Base-by-base conservation (phyloP, 2,888 invertebrate genomes). In the Agapostemon virescens region DNA sequence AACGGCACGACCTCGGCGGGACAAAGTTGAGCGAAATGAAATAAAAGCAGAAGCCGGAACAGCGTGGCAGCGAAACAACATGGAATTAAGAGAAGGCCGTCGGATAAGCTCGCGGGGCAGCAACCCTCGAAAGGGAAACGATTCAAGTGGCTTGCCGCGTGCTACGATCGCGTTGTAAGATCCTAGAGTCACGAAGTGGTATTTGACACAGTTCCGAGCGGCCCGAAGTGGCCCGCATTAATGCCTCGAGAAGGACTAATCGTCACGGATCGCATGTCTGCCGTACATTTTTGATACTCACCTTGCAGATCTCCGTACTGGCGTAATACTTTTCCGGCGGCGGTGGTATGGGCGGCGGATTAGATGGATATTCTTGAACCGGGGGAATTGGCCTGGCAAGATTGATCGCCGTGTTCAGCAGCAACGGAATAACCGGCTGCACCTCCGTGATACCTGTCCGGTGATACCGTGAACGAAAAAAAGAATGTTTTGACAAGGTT, bases 291-390 rank as follows among this genome's bases (percentile, higher is more conserved):
- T 87, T 85, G 83, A 82, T 82, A 88, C 92, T 91, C 86, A 92
- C 92, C 92, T 92, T 92, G 82, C 91, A 90, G 88, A 96, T 95
- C 93, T 96, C 95, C 83, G 95, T 95, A 87, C 95, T 95, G 85
- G 96, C 95, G 93, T 96, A 96, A 93, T 96, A 96, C 92, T 95
- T 94, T 92, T 95, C 95, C 77, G 95, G 94, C 63, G 95, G 95
- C 78, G 95, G 96, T 81, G 95, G 95, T 89, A 95, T 94, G 84
- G 95, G 95, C 74, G 95, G 95, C 86, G 94, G 95, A 92, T 94
- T 91, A 83, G 91, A 89, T 83, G 91, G 89, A 87, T 92, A 92
- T 86, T 91, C 92, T 87, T 92, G 89, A 82, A 88, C 89, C 84
- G 90, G 89, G 64, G 91, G 90, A 89, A 91, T 92, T 87, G 92